Conservation (phyloP, 2,113 vertebrate species). For the Lamprologus sp. region DNA sequence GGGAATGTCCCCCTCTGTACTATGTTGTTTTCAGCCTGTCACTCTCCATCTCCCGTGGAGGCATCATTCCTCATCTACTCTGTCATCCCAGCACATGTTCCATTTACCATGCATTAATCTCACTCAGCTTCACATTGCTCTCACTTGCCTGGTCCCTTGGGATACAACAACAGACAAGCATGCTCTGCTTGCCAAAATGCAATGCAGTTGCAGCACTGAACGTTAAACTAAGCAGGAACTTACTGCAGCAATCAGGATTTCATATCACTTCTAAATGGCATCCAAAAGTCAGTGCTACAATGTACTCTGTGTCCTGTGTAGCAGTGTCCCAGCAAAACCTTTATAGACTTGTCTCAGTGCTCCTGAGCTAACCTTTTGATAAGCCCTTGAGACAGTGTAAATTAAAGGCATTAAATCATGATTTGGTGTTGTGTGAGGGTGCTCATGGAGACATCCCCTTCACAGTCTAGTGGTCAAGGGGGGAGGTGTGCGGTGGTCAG, state of each 20-base stretch:
- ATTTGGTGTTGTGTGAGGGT: slow-evolving; percentile 69
- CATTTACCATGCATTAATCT: slow-evolving; percentile 55
- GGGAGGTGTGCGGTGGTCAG: slow-evolving; percentile 66
- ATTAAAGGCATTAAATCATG: slow-evolving; percentile 98
- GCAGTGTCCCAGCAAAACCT: slow-evolving; percentile 27
- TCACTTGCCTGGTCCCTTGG: slow-evolving; percentile 14
- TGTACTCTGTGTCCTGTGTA: not conserved
- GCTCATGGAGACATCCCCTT: slow-evolving; percentile 92
- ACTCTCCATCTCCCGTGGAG: slow-evolving; percentile 26
- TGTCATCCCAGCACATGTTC: slow-evolving; percentile 51
- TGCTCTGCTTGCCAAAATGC: slow-evolving; percentile 8
- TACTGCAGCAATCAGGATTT: not conserved
- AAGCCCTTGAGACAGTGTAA: slow-evolving; percentile 78
- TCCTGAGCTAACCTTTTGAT: slow-evolving; percentile 64
- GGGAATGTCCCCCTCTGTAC: not conserved
- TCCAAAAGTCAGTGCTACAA: not conserved
- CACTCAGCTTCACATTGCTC: slow-evolving; percentile 31
- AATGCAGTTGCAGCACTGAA: not conserved
- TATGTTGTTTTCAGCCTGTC: slow-evolving; percentile 38
- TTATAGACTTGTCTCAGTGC: slow-evolving; percentile 44
- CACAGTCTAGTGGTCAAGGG: slow-evolving; percentile 80
- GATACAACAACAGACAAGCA: slow-evolving; percentile 13
- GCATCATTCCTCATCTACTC: slow-evolving; percentile 43
- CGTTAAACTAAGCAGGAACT: not conserved
- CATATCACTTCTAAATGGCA: not conserved